Evolutionary conservation across 2,888 invertebrate species (phyloP).

Genomic region (Eudemis profundana): DNA sequence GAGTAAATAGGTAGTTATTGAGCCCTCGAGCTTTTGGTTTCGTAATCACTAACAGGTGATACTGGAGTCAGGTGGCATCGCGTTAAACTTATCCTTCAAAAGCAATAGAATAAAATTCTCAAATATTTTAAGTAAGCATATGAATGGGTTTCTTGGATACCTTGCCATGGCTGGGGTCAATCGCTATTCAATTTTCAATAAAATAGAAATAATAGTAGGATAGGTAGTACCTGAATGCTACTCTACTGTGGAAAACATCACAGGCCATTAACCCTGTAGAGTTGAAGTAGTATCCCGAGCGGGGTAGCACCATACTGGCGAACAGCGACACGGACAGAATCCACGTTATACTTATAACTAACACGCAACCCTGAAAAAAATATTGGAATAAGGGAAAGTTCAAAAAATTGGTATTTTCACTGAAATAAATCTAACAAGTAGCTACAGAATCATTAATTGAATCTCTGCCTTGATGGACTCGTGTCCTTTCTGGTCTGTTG

Average conservation of each 20-base stretch:
- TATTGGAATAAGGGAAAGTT: background rate
- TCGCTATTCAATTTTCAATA: background rate
- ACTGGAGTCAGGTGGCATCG: no score
- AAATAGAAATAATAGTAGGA: constrained; percentile 55
- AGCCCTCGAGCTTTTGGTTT: no score
- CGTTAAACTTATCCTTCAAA: no score
- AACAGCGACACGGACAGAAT: constrained; percentile 93
- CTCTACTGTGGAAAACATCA: constrained; percentile 93
- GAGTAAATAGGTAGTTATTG: no score
- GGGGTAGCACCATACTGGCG: constrained; percentile 92
- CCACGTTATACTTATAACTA: constrained; percentile 94
- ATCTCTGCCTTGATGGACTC: no score
- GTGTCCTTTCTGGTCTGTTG: no score
- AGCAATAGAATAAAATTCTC: no score
- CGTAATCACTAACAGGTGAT: no score
- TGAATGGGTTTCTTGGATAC: no score
- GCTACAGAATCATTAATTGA: no score
- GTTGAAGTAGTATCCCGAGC: constrained; percentile 95
- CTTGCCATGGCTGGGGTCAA: no score
- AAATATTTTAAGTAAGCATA: no score
- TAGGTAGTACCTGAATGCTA: constrained; percentile 83
- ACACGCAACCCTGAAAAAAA: constrained; percentile 91
- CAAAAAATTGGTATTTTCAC: background rate
- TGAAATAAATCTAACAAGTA: background rate
- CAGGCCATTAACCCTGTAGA: constrained; percentile 93